Conservation (phyloP, 2,113 vertebrate genomes). For the Chamaetylas fuelleborni region DNA sequence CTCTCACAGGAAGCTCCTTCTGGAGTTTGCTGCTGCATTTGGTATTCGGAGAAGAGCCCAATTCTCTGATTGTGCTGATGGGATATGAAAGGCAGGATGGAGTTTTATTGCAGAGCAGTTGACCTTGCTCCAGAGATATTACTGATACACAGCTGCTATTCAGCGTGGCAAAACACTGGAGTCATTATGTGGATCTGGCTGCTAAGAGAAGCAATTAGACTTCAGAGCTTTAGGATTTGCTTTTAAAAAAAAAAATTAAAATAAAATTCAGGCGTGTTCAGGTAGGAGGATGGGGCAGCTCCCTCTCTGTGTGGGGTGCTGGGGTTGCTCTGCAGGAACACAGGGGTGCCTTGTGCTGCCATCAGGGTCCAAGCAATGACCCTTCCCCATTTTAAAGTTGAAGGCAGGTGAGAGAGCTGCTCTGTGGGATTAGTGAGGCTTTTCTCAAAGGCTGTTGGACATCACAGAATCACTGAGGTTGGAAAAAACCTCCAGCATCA, state of each 20-base stretch:
- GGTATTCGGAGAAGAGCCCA: neutral
- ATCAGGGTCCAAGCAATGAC: neutral
- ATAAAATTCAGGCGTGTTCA: neutral
- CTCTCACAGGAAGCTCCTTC: neutral
- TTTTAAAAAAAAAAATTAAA: neutral
- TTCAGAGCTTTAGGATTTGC: neutral
- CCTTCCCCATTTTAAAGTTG: neutral
- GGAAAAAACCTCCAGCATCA: neutral
- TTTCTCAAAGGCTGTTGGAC: neutral
- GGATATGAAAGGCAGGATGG: conserved; percentile 38
- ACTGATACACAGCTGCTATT: conserved; percentile 29
- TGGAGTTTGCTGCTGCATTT: neutral
- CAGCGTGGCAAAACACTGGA: conserved; percentile 5
- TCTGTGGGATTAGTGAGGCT: neutral
- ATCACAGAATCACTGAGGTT: neutral
- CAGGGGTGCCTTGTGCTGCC: neutral
- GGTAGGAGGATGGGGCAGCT: neutral
- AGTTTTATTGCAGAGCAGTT: conserved; percentile 40
- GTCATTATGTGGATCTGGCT: neutral
- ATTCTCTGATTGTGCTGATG: conserved; percentile 4
- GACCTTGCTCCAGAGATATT: conserved; percentile 38
- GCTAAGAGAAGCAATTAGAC: conserved; percentile 24
- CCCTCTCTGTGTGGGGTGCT: neutral
- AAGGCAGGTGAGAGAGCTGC: neutral
- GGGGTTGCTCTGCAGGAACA: neutral